These are phyloP conservation scores for Drosophila virilis DNA, from an alignment of 1,140 invertebrate species.

Conservation along the genomic window DNA sequence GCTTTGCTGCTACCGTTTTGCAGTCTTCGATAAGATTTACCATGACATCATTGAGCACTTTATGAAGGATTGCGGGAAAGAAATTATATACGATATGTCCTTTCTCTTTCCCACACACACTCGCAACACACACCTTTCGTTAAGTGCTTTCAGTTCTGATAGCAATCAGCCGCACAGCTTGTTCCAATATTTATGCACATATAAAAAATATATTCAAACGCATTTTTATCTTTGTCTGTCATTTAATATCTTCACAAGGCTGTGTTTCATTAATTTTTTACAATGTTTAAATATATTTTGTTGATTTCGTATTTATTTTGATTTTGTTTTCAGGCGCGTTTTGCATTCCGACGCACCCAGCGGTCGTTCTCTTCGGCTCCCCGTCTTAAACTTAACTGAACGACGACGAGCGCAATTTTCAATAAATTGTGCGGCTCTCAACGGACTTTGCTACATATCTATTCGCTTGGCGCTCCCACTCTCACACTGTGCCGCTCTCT, in stretches of 20 bases:
- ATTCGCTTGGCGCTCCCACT: slow-evolving; percentile 4
- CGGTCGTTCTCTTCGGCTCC: slow-evolving; percentile 62
- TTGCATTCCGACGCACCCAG: slow-evolving; percentile 69
- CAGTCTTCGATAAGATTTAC: slow-evolving; percentile 53
- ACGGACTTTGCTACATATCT: slow-evolving; percentile 5
- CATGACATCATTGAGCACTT: slow-evolving; percentile 65
- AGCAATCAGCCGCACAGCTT: slow-evolving; percentile 37
- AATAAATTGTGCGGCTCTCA: slow-evolving; percentile 17
- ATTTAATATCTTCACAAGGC: slow-evolving; percentile 30
- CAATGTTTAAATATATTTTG: slow-evolving; percentile 34
- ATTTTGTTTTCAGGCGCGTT: slow-evolving; percentile 57
- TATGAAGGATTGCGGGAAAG: slow-evolving; percentile 22
- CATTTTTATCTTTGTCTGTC: slow-evolving; percentile 62
- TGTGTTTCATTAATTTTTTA: slow-evolving; percentile 50
- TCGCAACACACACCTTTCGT: slow-evolving; percentile 58
- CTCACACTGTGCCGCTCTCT: slow-evolving; percentile 8
- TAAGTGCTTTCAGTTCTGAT: slow-evolving; percentile 50
- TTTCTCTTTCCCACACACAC: slow-evolving; percentile 26
- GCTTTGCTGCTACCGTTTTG: slow-evolving; percentile 22
- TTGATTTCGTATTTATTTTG: slow-evolving; percentile 38
- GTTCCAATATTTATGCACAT: slow-evolving; percentile 56
- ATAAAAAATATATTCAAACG: slow-evolving; percentile 42
- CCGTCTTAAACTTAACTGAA: slow-evolving; percentile 67
- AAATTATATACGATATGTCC: slow-evolving; percentile 6
- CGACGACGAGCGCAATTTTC: slow-evolving; percentile 34